A percentile compares a stretch with the other conserved stretches of the same genome.
These are phyloP conservation scores for Grus americana DNA, from an alignment of 2,113 vertebrate species.

Conservation along the genomic window DNA sequence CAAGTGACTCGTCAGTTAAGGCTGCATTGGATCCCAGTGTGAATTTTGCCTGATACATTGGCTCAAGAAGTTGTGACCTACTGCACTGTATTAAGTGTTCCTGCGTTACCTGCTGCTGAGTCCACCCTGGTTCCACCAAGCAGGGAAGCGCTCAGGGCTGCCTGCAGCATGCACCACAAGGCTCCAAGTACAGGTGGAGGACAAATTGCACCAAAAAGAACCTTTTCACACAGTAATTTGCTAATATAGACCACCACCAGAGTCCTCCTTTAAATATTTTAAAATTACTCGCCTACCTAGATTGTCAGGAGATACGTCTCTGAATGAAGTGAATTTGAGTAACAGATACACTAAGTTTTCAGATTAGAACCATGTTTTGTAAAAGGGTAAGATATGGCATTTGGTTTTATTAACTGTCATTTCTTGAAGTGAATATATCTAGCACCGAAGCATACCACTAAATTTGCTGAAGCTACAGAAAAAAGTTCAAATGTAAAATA, in stretches of 20 bases:
- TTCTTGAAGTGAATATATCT: background rate
- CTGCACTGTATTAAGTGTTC: background rate
- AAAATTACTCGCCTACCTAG: background rate
- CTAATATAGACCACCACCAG: background rate
- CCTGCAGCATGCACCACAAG: background rate
- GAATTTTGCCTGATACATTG: background rate
- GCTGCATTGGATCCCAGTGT: background rate
- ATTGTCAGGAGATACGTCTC: background rate
- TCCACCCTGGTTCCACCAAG: background rate
- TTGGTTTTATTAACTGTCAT: background rate
- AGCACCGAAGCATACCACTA: background rate
- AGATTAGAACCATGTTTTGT: background rate
- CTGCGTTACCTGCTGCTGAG: background rate
- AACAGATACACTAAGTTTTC: background rate
- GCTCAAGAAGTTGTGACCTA: background rate
- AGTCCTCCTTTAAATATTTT: background rate
- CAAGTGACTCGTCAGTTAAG: background rate
- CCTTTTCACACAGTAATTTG: background rate
- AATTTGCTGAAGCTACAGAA: background rate
- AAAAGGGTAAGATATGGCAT: background rate
- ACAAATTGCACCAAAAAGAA: background rate
- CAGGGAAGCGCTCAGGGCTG: background rate
- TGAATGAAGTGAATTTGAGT: background rate
- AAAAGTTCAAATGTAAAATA: background rate
- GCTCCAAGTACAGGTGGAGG: background rate